Evolutionary conservation across 30 jellyfish, hydroid and myxozoan genomes (phyloP).

Genomic region (Nemopilema nomurai): DNA sequence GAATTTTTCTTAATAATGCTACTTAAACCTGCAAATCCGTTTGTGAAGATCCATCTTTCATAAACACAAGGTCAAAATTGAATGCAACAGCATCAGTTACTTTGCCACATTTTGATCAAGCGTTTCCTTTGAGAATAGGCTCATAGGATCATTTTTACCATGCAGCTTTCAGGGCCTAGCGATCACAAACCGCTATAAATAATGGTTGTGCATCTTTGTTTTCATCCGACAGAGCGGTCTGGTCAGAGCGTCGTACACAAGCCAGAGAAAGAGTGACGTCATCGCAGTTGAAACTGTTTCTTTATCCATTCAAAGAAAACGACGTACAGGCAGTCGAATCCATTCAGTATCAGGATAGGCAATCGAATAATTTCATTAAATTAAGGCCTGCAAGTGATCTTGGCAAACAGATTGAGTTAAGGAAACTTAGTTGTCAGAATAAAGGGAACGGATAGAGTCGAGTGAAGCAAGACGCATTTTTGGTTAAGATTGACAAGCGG

Average conservation of each 20-base stretch:
- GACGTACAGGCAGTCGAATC: not conserved
- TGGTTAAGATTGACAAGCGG: not conserved
- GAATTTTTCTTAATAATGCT: not conserved
- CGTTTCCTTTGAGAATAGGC: not conserved
- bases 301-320: not conserved
- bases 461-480: not conserved
- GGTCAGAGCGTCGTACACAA: no score
- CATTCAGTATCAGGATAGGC: no score
- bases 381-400: not conserved
- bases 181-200: no score
- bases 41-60: not conserved
- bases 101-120: not conserved
- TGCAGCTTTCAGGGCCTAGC: no score
- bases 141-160: not conserved
- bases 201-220: no score
- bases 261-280: no score
- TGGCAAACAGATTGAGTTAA: not conserved
- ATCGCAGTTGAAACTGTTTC: not conserved
- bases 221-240: no score
- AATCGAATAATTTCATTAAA: no score
- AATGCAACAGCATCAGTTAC: not conserved
- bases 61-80: not conserved
- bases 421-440: not conserved
- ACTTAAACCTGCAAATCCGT: not conserved
- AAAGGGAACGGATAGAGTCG: not conserved